Evolutionary conservation across 2,888 invertebrate genomes (phyloP), one percentile per base, ranked within the genome.

Genomic region (Quadriops clusia): DNA sequence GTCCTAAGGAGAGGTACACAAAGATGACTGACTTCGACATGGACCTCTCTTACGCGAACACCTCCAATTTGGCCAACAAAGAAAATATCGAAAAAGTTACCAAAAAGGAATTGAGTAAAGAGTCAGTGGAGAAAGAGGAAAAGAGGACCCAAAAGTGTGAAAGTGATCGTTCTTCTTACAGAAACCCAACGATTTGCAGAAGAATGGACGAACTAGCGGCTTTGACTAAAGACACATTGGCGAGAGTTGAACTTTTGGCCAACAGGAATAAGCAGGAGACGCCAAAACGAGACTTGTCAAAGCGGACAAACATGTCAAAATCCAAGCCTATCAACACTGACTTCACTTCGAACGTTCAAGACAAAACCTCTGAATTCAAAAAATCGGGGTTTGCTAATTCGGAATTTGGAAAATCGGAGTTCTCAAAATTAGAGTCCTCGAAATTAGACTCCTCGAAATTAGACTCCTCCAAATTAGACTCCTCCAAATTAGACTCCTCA

Each of bases 131-230:
- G n/a, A n/a, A n/a, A n/a, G n/a, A n/a, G n/a, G n/a, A n/a, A n/a
- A n/a, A n/a, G n/a, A n/a, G n/a, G n/a, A n/a, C n/a, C 10, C 20
- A 17, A 17, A 33, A 17, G 11, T 12, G 17, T 7, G 33, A 29
- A 7, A 23, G 16, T 13, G 20, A 23, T 10, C 11, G 16, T 15
- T 24, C n/a, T n/a, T n/a, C n/a, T n/a, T n/a, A n/a, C n/a, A n/a
- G 20, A 9, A 33, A 30, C 15, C 40, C 40, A 36, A 58, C 53
- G 41, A 56, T 65, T 20, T 58, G 61, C 7, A 70, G 70, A 45
- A 67, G 71, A 52, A 70, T 76, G 64, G 74, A 76, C 45, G 73
- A 68, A 49, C 61, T 76, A 53, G 69, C 73, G 39, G 72, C 71
- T 17, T 63, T 74, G 46, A 75, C 76, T 30, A 70, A 70, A 56